Evolutionary conservation across 2,113 vertebrate species (phyloP), one percentile per base, ranked within the genome.

Genomic region (Nettapus auritus): DNA sequence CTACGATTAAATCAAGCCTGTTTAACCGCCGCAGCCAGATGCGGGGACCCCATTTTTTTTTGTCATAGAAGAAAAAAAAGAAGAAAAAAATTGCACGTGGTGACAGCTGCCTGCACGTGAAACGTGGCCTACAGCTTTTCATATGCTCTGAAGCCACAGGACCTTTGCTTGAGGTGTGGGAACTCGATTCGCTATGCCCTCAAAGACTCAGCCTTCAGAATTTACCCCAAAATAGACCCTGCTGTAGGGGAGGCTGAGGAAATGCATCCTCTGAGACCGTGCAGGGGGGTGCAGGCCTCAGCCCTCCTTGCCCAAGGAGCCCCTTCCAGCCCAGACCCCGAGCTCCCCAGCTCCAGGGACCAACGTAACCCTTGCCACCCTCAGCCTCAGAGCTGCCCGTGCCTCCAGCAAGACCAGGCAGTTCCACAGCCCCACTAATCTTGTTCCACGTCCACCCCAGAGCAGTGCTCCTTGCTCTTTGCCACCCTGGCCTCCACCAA

Each of bases 21-120:
- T 82, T 36, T 81, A 96, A 97, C 97, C 1, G 96, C 77, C 95
- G 5, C 67, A 80, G 88, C 77, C 97, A 97, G 94, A 80, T 97
- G 97, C 85, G 81, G 55, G 78, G 74, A 82, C 88, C 76, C 63
- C 31, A 7, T 59, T 59, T 75, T 67, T 67, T 4, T 31, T 57
- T 66, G 70, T 44, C 23, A 91, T 1, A 91, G 82, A 52, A 74
- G 60, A 82, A 74, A 38, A 70, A 7, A 46, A 53, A 89, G 44
- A 50, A 44, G 17, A 67, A 56, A 44, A 29, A 8, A 34, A 23
- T 36, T 19, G 31, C 31, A 33, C 3, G 62, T 8, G 87, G 78
- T 94, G 91, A 82, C 96, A 88, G 94, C 25, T 96, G 94, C 88
- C 85, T 53, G 91, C 95, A 93, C 6, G 59, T 91, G 89, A 82